Conservation (phyloP, 1,140 invertebrate genomes). For the Andricus grossulariae region DNA sequence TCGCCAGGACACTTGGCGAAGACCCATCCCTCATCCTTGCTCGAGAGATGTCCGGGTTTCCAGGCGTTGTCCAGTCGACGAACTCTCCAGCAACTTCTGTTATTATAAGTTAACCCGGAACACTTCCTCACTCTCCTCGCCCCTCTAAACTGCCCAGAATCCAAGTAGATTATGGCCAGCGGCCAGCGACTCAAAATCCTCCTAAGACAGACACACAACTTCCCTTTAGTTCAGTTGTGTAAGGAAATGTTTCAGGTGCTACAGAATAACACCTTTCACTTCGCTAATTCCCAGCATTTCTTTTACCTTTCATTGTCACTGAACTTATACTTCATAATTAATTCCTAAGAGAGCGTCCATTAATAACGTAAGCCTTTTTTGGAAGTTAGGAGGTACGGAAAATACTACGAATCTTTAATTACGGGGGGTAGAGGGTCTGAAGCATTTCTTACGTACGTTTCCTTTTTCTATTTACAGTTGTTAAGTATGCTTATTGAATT, state of each 20-base stretch:
- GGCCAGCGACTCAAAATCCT: constrained; percentile 67
- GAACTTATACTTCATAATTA: no score
- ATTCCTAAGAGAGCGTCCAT: no score
- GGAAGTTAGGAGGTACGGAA: no score
- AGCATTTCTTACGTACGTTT: no score
- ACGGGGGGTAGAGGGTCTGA: no score
- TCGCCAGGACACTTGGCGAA: constrained; percentile 70
- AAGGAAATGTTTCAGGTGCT: constrained; percentile 61
- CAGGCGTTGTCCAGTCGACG: constrained; percentile 64
- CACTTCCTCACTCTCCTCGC: neutral
- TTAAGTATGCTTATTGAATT: no score
- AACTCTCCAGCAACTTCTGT: constrained; percentile 68
- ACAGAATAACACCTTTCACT: constrained; percentile 70
- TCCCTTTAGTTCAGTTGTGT: constrained; percentile 61
- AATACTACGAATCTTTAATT: no score
- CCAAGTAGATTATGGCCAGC: constrained; percentile 69
- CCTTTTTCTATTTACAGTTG: no score
- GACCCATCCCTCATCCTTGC: constrained; percentile 66
- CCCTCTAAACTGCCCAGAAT: constrained; percentile 20
- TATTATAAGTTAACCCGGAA: constrained; percentile 72
- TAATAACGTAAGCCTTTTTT: no score
- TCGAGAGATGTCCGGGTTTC: constrained; percentile 49
- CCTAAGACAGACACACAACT: constrained; percentile 50
- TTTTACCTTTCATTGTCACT: neutral
- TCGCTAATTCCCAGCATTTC: constrained; percentile 19